These are phyloP conservation scores for Dipodomys merriami DNA, from an alignment of 2,113 vertebrate species.

Conservation along the genomic window DNA sequence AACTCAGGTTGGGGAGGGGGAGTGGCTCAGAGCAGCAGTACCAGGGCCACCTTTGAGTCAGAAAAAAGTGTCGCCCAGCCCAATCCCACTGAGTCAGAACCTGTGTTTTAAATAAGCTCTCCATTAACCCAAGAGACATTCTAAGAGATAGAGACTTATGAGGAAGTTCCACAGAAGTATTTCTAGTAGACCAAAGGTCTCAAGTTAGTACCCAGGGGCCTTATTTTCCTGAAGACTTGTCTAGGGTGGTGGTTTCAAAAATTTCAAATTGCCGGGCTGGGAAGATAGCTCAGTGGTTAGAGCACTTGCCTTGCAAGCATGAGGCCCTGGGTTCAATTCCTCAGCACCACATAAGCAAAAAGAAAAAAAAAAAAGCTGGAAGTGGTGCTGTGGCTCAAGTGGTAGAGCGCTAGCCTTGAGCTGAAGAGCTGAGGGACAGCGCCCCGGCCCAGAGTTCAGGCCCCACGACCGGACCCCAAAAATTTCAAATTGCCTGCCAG, in stretches of 20 bases:
- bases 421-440: too few relatives aligned
- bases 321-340: too few relatives aligned
- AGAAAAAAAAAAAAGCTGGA: too few relatives aligned
- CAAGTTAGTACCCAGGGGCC: not conserved
- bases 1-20: not conserved
- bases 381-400: too few relatives aligned
- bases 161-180: not conserved
- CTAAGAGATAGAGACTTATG: not conserved
- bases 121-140: not conserved
- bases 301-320: too few relatives aligned
- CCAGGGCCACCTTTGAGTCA: not conserved
- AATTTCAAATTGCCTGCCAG: not conserved
- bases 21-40: not conserved
- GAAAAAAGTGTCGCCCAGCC: not conserved
- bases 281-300: too few relatives aligned
- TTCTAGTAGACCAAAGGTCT: not conserved
- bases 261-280: not conserved
- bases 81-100: not conserved
- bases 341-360: too few relatives aligned
- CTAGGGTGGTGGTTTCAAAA: not conserved
- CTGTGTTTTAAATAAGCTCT: not conserved
- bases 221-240: not conserved
- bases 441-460: too few relatives aligned
- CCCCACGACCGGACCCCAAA: too few relatives aligned
- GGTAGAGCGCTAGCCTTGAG: too few relatives aligned